Base-by-base conservation (phyloP, 1,140 invertebrate species). In the Battus philenor region DNA sequence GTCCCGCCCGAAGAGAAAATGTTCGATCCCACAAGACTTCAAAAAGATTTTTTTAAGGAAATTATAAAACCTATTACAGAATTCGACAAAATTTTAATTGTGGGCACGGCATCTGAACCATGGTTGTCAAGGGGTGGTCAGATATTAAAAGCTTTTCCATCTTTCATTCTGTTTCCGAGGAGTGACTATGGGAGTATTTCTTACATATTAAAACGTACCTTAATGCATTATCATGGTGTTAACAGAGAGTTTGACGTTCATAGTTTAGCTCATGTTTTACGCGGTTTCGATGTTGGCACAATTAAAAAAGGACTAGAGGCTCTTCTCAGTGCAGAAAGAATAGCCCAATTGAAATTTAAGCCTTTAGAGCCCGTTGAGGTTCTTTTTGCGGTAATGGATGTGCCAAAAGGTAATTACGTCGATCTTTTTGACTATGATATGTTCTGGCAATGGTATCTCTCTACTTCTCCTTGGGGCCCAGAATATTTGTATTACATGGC, bases 171-270 rank as follows among this genome's bases (percentile, higher is more conserved):
- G 20, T 89, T 95, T 46, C 93, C 93, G 1, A 82, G 89, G 33
- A 89, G 92, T 3, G 94, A 95, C 62, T 94, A 94, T 67, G 91
- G 89, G n/a, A 90, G 88, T 18, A 59, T 91, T 12, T 88, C 91
- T 53, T 61, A 88, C 62, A 88, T 89, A 77, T 89, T 91, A 86
- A 90, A 89, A 49, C 78, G 89, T 59, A 59, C 88, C n/a, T 47
- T 92, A 11, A 89, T 89, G 87, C 75, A 83, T 29, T 90, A 88
- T 58, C 85, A 90, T 59, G 82, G 78, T 9, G 73, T 93, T 11
- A 75, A 88, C 60, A 59, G 89, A 7, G 80, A 89, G 30, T 88
- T 95, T 38, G 89, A 94, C 52, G 72, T 94, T 1, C 91, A 92
- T 13, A 85, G 89, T 9, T 66, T 94, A 16, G 89, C 93, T 1